Conservation (phyloP, 2,888 invertebrate genomes). For the Luffia ferchaultella region DNA sequence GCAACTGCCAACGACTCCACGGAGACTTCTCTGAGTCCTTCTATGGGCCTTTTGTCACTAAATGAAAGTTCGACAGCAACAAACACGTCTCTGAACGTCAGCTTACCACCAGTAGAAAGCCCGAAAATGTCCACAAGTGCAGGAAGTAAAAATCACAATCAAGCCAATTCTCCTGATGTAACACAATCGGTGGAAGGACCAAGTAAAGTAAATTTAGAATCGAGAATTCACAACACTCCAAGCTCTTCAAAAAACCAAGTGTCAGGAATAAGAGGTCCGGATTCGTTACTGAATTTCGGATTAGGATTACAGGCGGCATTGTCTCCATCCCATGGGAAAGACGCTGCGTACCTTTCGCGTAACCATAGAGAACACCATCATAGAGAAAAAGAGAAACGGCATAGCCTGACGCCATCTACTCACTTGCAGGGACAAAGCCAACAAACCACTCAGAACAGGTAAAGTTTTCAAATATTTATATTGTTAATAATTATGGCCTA, state of each 20-base stretch:
- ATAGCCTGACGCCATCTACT: conserved; percentile 56
- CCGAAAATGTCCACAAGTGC: conserved; percentile 4
- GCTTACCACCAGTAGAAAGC: conserved; percentile 43
- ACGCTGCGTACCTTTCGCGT: conserved; percentile 32
- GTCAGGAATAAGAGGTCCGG: conserved; percentile 34
- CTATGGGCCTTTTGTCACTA: conserved; percentile 46
- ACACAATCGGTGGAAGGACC: conserved; percentile 18
- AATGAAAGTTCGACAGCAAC: conserved; percentile 57
- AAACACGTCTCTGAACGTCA: conserved; percentile 51
- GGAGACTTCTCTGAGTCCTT: conserved; percentile 32
- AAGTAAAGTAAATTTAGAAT: conserved; percentile 26
- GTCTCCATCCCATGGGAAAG: conserved; percentile 46
- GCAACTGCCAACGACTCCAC: not conserved
- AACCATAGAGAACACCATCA: conserved; percentile 37
- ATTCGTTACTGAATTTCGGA: conserved; percentile 43
- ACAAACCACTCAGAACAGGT: conserved; percentile 47
- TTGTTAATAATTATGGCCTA: not conserved
- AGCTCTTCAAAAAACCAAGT: conserved; percentile 38
- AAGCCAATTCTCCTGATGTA: too few relatives aligned
- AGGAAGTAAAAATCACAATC: not conserved
- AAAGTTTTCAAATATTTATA: conserved; percentile 13
- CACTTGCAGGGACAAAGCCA: conserved; percentile 35
- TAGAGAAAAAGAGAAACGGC: conserved; percentile 56
- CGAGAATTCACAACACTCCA: conserved; percentile 30
- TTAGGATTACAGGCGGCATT: conserved; percentile 44